Conservation (phyloP, 1,140 invertebrate genomes). For the Tribolium castaneum region DNA sequence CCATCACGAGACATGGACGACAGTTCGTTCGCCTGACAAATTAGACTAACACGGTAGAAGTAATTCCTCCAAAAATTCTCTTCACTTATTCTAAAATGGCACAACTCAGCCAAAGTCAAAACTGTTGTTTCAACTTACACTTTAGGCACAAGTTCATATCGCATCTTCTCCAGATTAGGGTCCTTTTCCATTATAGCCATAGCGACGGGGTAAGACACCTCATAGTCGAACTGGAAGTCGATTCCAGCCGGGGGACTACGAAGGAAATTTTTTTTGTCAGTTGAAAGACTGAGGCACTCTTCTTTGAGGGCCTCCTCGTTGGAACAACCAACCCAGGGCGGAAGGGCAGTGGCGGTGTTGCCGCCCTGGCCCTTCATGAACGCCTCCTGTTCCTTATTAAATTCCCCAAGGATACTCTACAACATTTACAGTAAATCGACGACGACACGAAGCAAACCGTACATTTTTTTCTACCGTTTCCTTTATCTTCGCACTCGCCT, state of each 20-base stretch:
- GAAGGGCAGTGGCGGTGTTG: slow-evolving; percentile 79
- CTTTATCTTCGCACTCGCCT: slow-evolving; percentile 91
- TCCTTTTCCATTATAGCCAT: slow-evolving; percentile 94
- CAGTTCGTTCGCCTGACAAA: slow-evolving; percentile 94
- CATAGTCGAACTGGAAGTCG: slow-evolving; percentile 95
- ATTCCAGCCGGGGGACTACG: slow-evolving; percentile 95
- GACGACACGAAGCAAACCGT: slow-evolving; percentile 64
- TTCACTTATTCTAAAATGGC: slow-evolving; percentile 86
- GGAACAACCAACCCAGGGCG: slow-evolving; percentile 91
- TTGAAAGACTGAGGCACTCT: slow-evolving; percentile 93
- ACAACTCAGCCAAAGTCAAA: neutral
- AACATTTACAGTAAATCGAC: neutral
- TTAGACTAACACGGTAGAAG: slow-evolving; percentile 98
- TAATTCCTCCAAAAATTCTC: slow-evolving; percentile 99
- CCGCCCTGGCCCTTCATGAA: slow-evolving; percentile 89
- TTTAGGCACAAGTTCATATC: slow-evolving; percentile 99
- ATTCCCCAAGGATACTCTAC: slow-evolving; percentile 93
- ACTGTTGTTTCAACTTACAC: slow-evolving; percentile 72
- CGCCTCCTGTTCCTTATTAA: slow-evolving; percentile 96
- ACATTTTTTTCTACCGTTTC: slow-evolving; percentile 96
- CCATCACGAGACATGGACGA: slow-evolving; percentile 74
- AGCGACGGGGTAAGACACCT: slow-evolving; percentile 90
- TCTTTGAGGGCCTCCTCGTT: slow-evolving; percentile 92
- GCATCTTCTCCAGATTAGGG: slow-evolving; percentile 95
- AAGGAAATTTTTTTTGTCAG: slow-evolving; percentile 96